Percentiles rank a stretch among this genome's conserved stretches.
phyloP scores from a whole-genome alignment of 2,797 vertebrate species.

The Steatocranus sp. region DNA sequence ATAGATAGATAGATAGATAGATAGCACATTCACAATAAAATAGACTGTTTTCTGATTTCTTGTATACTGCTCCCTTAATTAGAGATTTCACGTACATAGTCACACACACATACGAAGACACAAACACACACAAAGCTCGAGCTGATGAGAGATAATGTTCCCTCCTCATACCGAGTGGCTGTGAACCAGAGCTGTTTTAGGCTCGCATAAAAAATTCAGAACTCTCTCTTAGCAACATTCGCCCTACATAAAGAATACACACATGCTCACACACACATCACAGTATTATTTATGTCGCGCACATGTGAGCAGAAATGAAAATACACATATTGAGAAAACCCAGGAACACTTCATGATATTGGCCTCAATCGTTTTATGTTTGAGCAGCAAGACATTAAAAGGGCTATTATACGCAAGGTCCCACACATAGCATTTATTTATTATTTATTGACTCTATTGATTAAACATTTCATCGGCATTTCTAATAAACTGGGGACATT shows the following conservation, averaged over 20 bases:
- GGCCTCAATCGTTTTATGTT: constrained; percentile 3
- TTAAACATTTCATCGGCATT: background rate
- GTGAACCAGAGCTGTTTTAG: constrained; percentile 67
- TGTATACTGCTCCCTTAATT: background rate
- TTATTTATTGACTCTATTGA: background rate
- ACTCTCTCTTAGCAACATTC: constrained; percentile 65
- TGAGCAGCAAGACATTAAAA: constrained; percentile 14
- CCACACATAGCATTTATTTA: background rate
- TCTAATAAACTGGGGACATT: background rate
- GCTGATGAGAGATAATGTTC: constrained; percentile 44
- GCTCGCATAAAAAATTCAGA: constrained; percentile 72
- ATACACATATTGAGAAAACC: background rate
- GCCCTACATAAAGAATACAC: constrained; percentile 67
- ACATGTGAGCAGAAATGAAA: constrained; percentile 35
- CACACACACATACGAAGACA: background rate
- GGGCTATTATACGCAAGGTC: background rate
- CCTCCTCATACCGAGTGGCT: constrained; percentile 37
- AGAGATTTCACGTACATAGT: background rate
- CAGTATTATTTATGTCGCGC: constrained; percentile 44
- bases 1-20: background rate
- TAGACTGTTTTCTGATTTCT: background rate
- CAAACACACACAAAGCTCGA: background rate
- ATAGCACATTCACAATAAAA: background rate
- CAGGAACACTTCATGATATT: background rate
- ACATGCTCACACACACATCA: constrained; percentile 40